A percentile compares a stretch with the other conserved stretches of the same genome.
These are phyloP conservation scores for Camponotus floridanus DNA, from an alignment of 1,140 invertebrate species.

Conservation along the genomic window DNA sequence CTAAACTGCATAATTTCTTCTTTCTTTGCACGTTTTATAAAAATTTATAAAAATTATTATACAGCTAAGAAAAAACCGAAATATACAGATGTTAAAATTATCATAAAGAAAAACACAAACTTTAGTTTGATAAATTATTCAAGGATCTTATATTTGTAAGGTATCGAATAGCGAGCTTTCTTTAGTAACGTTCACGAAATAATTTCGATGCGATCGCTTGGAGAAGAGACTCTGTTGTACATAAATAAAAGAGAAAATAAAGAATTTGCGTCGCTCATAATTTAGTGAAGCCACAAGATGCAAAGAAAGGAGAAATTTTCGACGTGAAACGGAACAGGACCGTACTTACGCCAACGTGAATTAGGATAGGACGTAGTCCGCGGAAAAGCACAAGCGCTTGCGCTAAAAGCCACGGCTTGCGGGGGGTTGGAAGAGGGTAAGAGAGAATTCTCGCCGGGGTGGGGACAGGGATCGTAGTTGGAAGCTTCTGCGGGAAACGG, in stretches of 20 bases:
- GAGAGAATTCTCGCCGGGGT: conserved; percentile 67
- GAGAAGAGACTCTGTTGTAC: neutral
- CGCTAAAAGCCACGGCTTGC: conserved; percentile 73
- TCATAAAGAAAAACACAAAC: neutral
- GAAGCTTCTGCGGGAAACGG: conserved; percentile 80
- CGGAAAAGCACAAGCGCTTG: conserved; percentile 77
- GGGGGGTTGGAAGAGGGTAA: conserved; percentile 74
- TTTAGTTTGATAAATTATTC: neutral
- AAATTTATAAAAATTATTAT: neutral
- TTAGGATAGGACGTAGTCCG: conserved; percentile 77
- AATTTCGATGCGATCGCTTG: neutral
- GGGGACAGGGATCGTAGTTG: conserved; percentile 64
- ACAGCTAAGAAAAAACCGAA: neutral
- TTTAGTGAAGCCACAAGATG: conserved; percentile 53
- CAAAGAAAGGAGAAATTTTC: conserved; percentile 56
- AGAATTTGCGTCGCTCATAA: conserved; percentile 21
- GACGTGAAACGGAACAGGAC: conserved; percentile 51
- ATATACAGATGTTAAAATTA: neutral
- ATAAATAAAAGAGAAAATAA: neutral
- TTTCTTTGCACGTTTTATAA: neutral
- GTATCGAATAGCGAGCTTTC: neutral
- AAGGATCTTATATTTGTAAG: neutral
- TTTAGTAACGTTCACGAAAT: neutral
- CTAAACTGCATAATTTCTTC: neutral
- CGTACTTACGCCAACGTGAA: conserved; percentile 75